Conservation (phyloP, 2,888 invertebrate genomes). For the Cabera pusaria region DNA sequence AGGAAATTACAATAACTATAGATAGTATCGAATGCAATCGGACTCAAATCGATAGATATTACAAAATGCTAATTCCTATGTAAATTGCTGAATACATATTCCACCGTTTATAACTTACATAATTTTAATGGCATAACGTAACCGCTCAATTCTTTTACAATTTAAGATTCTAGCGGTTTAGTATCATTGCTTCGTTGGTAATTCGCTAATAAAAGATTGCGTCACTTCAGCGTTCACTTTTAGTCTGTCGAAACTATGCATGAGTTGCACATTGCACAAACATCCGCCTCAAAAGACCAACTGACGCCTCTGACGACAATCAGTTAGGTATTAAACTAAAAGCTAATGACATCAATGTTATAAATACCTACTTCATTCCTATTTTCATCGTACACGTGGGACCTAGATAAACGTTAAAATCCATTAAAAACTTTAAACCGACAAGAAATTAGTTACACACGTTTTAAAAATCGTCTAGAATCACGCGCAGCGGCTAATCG, state of each 20-base stretch:
- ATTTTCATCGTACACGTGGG: conserved; percentile 25
- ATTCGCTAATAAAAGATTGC: conserved; percentile 69
- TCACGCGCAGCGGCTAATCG: conserved; percentile 16
- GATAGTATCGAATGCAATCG: not conserved
- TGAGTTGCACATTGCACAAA: conserved; percentile 73
- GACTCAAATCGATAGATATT: conserved; percentile 4
- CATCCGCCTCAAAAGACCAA: conserved; percentile 64
- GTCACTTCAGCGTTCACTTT: conserved; percentile 73
- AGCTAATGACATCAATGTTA: conserved; percentile 38
- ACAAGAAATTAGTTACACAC: conserved; percentile 26
- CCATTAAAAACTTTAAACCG: conserved; percentile 17
- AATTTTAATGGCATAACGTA: conserved; percentile 35
- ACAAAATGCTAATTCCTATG: conserved; percentile 10
- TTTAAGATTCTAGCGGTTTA: conserved; percentile 48
- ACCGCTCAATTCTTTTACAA: conserved; percentile 37
- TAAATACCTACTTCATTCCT: conserved; percentile 19
- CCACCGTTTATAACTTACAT: conserved; percentile 19
- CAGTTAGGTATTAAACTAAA: too few relatives aligned
- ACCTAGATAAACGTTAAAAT: conserved; percentile 20
- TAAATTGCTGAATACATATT: conserved; percentile 9
- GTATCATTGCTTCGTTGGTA: conserved; percentile 53
- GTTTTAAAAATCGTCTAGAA: conserved; percentile 18
- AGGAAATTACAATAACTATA: too few relatives aligned
- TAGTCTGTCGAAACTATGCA: conserved; percentile 71
- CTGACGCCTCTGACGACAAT: conserved; percentile 41